phyloP scores from a whole-genome alignment of 2,113 vertebrate species.

The Tachycineta bicolor region DNA sequence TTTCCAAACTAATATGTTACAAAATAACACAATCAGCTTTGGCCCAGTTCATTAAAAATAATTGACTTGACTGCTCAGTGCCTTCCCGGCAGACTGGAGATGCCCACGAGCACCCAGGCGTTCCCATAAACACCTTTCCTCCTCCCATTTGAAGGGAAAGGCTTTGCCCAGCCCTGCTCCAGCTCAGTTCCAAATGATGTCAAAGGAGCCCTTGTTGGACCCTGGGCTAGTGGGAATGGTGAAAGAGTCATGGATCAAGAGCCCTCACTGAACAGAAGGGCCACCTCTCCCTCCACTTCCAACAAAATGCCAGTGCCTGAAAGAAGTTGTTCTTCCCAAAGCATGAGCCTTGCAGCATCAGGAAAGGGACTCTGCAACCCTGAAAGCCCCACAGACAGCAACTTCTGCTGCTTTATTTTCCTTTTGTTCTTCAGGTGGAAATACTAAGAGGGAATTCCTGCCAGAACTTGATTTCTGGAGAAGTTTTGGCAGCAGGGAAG shows the following conservation, averaged over 20 bases:
- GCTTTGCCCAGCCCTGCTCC: neutral
- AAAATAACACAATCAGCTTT: constrained; percentile 58
- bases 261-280: neutral
- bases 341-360: neutral
- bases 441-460: neutral
- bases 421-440: neutral
- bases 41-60: constrained; percentile 65
- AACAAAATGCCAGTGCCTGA: neutral
- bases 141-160: neutral
- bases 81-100: constrained; percentile 3
- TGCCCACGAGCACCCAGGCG: neutral
- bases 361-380: neutral
- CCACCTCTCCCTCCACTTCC: neutral
- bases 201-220: constrained; percentile 18
- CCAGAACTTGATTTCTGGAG: neutral
- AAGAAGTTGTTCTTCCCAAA: neutral
- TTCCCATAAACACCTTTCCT: constrained; percentile 9
- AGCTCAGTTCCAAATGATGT: neutral
- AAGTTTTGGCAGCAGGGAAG: neutral
- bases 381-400: neutral
- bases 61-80: constrained; percentile 53
- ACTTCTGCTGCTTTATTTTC: neutral
- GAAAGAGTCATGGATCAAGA: neutral
- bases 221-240: neutral
- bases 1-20: constrained; percentile 55